Evolutionary conservation across 2,797 vertebrate genomes (phyloP).

Genomic region (Lutjanus campechanus): DNA sequence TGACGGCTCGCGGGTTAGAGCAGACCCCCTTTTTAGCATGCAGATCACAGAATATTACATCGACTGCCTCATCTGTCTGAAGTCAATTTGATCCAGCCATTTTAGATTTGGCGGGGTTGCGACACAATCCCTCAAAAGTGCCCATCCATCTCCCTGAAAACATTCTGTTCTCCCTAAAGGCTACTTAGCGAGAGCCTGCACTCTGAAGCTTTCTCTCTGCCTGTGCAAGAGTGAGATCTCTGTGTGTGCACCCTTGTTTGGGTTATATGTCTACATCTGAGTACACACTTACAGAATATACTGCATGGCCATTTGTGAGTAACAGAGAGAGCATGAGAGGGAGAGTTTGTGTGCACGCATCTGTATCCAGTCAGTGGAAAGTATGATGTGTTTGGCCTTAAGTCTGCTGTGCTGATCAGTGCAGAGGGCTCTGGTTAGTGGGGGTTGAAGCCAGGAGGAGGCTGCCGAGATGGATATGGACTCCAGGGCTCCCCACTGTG

Average conservation of each 20-base stretch:
- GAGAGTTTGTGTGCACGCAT: constrained; percentile 58
- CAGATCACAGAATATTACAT: constrained; percentile 87
- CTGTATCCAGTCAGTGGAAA: constrained; percentile 86
- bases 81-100: constrained; percentile 87
- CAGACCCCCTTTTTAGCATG: constrained; percentile 84
- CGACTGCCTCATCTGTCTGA: constrained; percentile 84
- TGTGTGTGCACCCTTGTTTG: constrained; percentile 72
- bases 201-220: constrained; percentile 59
- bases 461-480: constrained; percentile 86
- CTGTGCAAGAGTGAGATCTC: constrained; percentile 57
- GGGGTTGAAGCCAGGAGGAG: constrained; percentile 85
- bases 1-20: constrained; percentile 79
- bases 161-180: constrained; percentile 81
- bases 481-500: constrained; percentile 81
- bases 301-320: constrained; percentile 71
- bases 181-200: constrained; percentile 74
- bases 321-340: constrained; percentile 38
- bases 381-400: constrained; percentile 85
- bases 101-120: constrained; percentile 85
- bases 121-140: constrained; percentile 85
- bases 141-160: constrained; percentile 84
- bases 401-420: constrained; percentile 81
- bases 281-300: constrained; percentile 69
- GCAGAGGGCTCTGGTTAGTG: constrained; percentile 80
- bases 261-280: constrained; percentile 72